phyloP scores from a whole-genome alignment of 2,113 vertebrate species.

The Caranx ignobilis region DNA sequence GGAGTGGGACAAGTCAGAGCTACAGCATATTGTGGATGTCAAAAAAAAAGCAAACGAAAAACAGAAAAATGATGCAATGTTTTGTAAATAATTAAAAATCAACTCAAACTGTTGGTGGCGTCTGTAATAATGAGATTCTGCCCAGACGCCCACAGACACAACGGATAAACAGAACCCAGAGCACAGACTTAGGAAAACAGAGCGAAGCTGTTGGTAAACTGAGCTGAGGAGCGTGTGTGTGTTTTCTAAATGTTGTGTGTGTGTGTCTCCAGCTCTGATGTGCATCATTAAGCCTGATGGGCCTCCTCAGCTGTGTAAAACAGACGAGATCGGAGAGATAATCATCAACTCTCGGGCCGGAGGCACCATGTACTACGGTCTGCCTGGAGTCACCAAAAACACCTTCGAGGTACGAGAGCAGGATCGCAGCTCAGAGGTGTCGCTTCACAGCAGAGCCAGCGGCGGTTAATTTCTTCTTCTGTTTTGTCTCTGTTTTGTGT shows the following conservation, averaged over 20 bases:
- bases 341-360: constrained; percentile 95
- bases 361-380: constrained; percentile 95
- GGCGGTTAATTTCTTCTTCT: not conserved
- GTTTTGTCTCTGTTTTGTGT: not conserved
- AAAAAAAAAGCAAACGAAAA: too few relatives aligned
- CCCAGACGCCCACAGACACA: not conserved
- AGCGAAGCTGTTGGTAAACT: not conserved
- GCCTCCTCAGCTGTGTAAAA: constrained; percentile 94
- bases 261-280: constrained; percentile 90
- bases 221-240: not conserved
- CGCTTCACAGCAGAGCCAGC: not conserved
- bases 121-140: not conserved
- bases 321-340: constrained; percentile 97
- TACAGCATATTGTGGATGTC: too few relatives aligned
- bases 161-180: not conserved
- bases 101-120: not conserved
- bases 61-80: not conserved
- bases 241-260: constrained; percentile 8
- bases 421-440: not conserved
- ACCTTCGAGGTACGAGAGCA: constrained; percentile 91
- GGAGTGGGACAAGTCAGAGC: too few relatives aligned
- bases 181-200: not conserved
- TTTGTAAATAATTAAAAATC: not conserved
- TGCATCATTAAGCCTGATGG: constrained; percentile 95
- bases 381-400: constrained; percentile 95